Evolutionary conservation across 2,113 vertebrate species (phyloP), one percentile per base, ranked within the genome.

Genomic region (Cairina moschata): DNA sequence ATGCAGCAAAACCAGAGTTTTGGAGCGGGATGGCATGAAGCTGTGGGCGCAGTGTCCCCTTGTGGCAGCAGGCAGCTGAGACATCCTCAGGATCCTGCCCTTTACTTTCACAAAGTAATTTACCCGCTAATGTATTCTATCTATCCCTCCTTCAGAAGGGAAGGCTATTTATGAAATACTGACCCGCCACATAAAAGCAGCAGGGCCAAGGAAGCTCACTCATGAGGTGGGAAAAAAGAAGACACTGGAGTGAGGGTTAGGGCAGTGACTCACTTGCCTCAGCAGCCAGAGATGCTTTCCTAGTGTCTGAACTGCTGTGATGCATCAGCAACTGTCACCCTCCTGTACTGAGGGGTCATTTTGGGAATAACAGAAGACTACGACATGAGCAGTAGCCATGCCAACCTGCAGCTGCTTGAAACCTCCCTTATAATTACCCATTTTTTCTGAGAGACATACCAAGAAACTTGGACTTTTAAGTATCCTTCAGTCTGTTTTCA

Each of bases 301-400:
- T 73, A 69, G 31, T 40, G 81, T 54, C 13, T 1, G 34, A 38
- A 20, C 36, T 71, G 36, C 78, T 56, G 46, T 50, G 17, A 1
- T 1, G n/a, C 34, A 29, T 4, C 38, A 28, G 11, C 0, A 1
- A 13, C 6, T 6, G 65, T 15, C 8, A 17, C 60, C 36, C 7
- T 1, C 48, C 25, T 3, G 17, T 8, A 87, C 1, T 1, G 2
- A 42, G 3, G 3, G 4, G n/a, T 78, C 66, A 81, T 28, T 66
- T 2, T 13, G 31, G 60, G 44, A 71, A 9, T n/a, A 34, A 52
- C 36, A 8, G 9, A 38, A 29, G 69, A 85, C 40, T 78, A 20
- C 79, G 79, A 87, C 91, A 91, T 72, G 78, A 90, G 52, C 79
- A 85, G 31, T 29, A 82, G 72, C 83, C 60, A 7, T 7, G 7